Evolutionary conservation across 2,888 invertebrate species (phyloP), one percentile per base, ranked within the genome.

Genomic region (Oscheius sp.): DNA sequence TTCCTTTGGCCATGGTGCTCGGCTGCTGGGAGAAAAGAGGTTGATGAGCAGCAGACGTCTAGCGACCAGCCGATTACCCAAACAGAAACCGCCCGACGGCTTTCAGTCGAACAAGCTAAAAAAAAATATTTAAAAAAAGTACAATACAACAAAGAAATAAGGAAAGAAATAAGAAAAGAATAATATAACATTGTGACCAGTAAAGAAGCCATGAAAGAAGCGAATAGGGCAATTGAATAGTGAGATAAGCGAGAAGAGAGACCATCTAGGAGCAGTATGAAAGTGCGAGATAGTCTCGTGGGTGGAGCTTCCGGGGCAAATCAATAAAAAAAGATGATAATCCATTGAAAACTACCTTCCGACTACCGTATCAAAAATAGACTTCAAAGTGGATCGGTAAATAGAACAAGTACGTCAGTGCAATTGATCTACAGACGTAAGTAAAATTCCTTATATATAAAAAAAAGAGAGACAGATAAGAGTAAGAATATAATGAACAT

Each of bases 1-100:
- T 72, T 54, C 57, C 66, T 59, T 72, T 71, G 30, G 71, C 45
- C 71, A 71, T 71, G 45, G 51, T 51, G 61, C 32, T 28, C 20
- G 22, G 41, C 44, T 41, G 61, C 28, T 26, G 36, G 44, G 44
- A 28, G 45, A 28, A 30, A 26, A n/a, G 61, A n/a, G n/a, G 41
- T 20, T 30, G 45, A 32, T 38, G 44, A 28, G 38, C 63, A 49
- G 63, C 51, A 49, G 63, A 36, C 51, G 63, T 44, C 24, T 61
- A 45, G 44, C 61, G 44, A 61, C 45, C 47, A 63, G 63, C 51
- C 51, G 63, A 49, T 64, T 64, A 50, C 63, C 63, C 63, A 49
- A 50, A 50, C 33, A 50, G 63, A 64, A 64, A 63, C 50, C 24
- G 44, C 59, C 44, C 59, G 59, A 59, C 57, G 41, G 59, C 59